Conservation (phyloP, 2,888 invertebrate genomes). For the Baccha elongata region DNA sequence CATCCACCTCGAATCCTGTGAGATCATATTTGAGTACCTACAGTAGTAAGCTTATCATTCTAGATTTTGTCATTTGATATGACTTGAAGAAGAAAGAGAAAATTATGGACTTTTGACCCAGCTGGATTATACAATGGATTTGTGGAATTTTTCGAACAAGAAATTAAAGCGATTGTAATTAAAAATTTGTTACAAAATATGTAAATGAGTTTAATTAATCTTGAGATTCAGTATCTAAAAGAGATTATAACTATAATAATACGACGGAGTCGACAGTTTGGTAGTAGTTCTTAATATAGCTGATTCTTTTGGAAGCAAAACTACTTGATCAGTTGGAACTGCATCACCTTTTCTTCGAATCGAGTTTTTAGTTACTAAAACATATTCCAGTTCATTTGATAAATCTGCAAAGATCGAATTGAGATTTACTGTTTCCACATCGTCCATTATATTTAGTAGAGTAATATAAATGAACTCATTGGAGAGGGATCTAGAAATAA, state of each 20-base stretch:
- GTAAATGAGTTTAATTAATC: not conserved
- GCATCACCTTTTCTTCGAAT: conserved; percentile 75
- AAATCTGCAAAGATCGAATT: conserved; percentile 75
- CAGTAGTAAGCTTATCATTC: too few species aligned
- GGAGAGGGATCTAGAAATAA: conserved; percentile 74
- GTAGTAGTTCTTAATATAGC: conserved; percentile 76
- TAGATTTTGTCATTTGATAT: too few species aligned
- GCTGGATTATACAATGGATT: too few species aligned
- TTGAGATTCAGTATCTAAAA: not conserved
- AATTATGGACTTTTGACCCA: too few species aligned
- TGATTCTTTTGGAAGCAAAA: conserved; percentile 79
- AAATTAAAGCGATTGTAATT: too few species aligned
- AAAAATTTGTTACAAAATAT: too few species aligned
- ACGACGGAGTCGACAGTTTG: conserved; percentile 68
- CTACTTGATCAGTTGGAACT: conserved; percentile 73
- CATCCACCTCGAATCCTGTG: too few species aligned
- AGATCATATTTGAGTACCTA: too few species aligned
- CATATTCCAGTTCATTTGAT: conserved; percentile 76
- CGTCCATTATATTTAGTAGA: conserved; percentile 82
- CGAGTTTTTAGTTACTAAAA: conserved; percentile 76
- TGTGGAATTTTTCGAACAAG: too few species aligned
- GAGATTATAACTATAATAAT: not conserved
- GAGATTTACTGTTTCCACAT: conserved; percentile 80
- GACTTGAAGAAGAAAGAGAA: too few species aligned
- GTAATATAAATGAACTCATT: conserved; percentile 81